A percentile compares a stretch with the other conserved stretches of the same genome.
Conservation (phyloP, 2,888 invertebrate genomes). For the Orthonychiurus folsomi region DNA sequence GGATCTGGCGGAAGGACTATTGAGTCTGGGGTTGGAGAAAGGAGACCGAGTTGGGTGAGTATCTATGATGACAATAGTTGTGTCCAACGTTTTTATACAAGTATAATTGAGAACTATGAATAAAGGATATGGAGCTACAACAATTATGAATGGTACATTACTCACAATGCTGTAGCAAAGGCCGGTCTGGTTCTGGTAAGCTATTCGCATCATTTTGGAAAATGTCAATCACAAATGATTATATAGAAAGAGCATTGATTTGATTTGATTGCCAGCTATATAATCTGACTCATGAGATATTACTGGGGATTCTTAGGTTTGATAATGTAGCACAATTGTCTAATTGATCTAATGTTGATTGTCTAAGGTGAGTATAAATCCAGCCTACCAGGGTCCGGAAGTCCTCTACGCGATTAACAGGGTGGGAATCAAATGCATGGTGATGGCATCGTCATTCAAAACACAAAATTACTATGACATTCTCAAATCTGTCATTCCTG, state of each 20-base stretch:
- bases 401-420: slow-evolving; percentile 62
- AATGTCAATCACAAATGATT: too few relatives aligned
- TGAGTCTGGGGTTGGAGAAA: slow-evolving; percentile 56
- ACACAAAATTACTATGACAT: slow-evolving; percentile 59
- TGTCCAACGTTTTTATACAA: too few relatives aligned
- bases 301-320: too few relatives aligned
- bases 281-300: too few relatives aligned
- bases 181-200: slow-evolving; percentile 54
- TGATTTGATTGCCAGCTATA: too few relatives aligned
- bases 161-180: slow-evolving; percentile 60
- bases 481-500: slow-evolving; percentile 53
- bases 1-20: slow-evolving; percentile 60
- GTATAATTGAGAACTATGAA: too few relatives aligned
- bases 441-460: slow-evolving; percentile 55
- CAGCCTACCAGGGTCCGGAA: slow-evolving; percentile 60
- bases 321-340: too few relatives aligned
- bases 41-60: slow-evolving; percentile 72
- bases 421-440: slow-evolving; percentile 57
- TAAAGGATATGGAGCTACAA: slow-evolving; percentile 75
- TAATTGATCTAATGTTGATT: too few relatives aligned
- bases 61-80: too few relatives aligned
- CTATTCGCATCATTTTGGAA: too few relatives aligned
- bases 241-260: too few relatives aligned
- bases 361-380: too few relatives aligned
- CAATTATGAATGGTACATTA: slow-evolving; percentile 63